Evolutionary conservation across 2,797 vertebrate genomes (phyloP), one percentile per base, ranked within the genome.

Genomic region (Smutsia temminckii): DNA sequence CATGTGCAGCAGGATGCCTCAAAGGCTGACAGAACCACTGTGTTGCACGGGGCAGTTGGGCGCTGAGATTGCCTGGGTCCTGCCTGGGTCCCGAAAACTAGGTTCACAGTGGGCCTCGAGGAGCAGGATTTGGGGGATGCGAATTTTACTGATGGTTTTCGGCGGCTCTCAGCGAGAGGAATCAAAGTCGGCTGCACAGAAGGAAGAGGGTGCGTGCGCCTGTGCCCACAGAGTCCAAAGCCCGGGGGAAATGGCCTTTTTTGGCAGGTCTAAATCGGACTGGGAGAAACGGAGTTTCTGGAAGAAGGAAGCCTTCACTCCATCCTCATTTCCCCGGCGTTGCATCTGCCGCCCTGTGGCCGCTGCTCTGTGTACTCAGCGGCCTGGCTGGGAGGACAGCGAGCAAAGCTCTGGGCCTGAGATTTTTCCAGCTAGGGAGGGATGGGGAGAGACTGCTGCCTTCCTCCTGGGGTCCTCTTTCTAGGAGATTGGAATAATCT

Each of bases 321-420:
- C 17, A 49, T 46, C 49, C 49, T 86, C 72, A 17, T 55, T 69
- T 68, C 12, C 40, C 78, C 42, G 1, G 74, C 32, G 27, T 49
- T 74, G 69, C 88, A 79, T 91, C 97, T 86, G 95, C 95, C 49
- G 57, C 96, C 84, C 85, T 32, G 88, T 85, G 94, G 94, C 95
- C 13, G 51, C 68, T 0, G 63, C 59, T 91, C 64, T 12, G 17
- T 3, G 68, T 8, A 42, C 23, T 71, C 78, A 6, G 81, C 32
- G 13, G 64, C 86, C 63, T 51, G 88, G 71, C 80, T 0, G 1
- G 46, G 23, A 93, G 85, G 69, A n/a, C 59, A 77, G 88, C 17
- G 14, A 34, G 71, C 23, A 42, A 75, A 63, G 83, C 83, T 88
- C 25, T 5, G 2, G 34, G 57, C 53, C 63, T 53, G 25, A 75